Evolutionary conservation across 2,888 invertebrate genomes (phyloP).

Genomic region (Nemoura dubitans): DNA sequence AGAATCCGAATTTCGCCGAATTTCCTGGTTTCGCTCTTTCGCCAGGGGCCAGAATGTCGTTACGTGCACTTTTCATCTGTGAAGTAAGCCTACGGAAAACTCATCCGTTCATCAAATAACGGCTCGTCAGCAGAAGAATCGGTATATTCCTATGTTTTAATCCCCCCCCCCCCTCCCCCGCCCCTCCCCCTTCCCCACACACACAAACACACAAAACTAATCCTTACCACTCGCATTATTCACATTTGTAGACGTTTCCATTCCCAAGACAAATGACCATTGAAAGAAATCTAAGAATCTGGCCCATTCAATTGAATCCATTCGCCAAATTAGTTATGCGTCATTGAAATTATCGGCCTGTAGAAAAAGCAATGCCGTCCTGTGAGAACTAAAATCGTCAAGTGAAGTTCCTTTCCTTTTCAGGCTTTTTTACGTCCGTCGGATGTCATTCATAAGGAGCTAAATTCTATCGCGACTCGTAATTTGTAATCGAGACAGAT

Average conservation of each 20-base stretch:
- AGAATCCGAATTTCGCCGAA: too few relatives aligned
- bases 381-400: background rate
- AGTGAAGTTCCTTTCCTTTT: background rate
- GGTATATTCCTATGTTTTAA: background rate
- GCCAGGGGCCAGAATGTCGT: too few relatives aligned
- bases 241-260: background rate
- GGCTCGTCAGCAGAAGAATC: background rate
- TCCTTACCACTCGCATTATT: background rate
- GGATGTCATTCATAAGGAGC: background rate
- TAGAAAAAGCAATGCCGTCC: background rate
- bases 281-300: background rate
- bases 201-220: background rate
- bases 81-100: background rate
- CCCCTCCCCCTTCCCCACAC: too few relatives aligned
- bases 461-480: background rate
- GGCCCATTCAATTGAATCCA: background rate
- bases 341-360: background rate
- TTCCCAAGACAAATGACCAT: background rate
- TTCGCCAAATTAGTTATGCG: constrained; percentile 7
- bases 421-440: background rate
- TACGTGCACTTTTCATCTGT: too few relatives aligned
- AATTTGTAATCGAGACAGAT: constrained; percentile 21
- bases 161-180: too few relatives aligned
- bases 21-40: too few relatives aligned
- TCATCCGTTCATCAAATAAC: background rate